These are phyloP conservation scores for Bubo scandiacus DNA, from an alignment of 2,113 vertebrate genomes.

Conservation along the genomic window DNA sequence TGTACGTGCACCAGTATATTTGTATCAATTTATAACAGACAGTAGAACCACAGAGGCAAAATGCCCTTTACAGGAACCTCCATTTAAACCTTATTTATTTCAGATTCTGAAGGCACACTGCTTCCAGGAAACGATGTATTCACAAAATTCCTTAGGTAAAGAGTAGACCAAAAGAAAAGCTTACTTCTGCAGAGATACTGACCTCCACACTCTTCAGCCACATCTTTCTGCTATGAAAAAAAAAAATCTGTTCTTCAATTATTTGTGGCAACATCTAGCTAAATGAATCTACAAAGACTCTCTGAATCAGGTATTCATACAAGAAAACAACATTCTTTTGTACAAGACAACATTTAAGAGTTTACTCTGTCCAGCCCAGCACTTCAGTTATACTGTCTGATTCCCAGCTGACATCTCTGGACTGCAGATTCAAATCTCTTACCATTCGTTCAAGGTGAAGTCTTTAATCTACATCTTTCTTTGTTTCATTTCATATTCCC, in stretches of 20 bases:
- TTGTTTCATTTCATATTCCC: not conserved
- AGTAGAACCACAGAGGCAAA: not conserved
- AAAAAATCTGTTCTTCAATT: not conserved
- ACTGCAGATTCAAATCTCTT: not conserved
- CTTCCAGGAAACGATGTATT: not conserved
- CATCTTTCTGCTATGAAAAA: not conserved
- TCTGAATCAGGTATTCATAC: accelerated
- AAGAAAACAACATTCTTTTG: not conserved
- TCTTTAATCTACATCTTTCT: not conserved
- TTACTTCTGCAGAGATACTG: not conserved
- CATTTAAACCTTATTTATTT: not conserved
- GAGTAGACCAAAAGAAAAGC: not conserved
- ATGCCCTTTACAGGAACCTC: not conserved
- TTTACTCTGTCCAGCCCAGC: not conserved
- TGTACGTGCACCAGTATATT: not conserved
- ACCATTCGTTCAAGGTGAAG: not conserved
- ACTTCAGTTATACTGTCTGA: not conserved
- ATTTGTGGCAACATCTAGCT: not conserved
- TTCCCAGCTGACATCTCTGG: not conserved
- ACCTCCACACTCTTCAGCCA: not conserved
- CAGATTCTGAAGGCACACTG: not conserved
- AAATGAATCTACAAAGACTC: not conserved
- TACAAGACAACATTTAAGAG: not conserved
- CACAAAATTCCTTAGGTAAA: not conserved
- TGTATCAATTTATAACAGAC: not conserved